phyloP scores from a whole-genome alignment of 92 coral and sea anemone species.

The Zoanthus sociatus region DNA sequence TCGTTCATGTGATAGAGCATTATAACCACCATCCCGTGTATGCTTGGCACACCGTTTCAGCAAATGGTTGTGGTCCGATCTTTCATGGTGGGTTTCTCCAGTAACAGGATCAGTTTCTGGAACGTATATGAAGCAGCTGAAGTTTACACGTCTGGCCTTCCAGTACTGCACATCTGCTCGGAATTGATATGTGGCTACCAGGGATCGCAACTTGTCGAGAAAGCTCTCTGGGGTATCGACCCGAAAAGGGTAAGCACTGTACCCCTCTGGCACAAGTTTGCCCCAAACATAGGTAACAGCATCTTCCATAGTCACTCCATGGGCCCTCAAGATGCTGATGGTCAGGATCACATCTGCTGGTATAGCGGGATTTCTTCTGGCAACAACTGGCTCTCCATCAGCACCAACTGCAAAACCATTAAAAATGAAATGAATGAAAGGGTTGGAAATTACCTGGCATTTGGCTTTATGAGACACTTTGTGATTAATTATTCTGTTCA shows the following conservation, averaged over 20 bases:
- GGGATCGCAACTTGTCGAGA: conserved; percentile 55
- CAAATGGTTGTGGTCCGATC: conserved; percentile 40
- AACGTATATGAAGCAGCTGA: conserved; percentile 1
- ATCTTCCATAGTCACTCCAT: conserved; percentile 12
- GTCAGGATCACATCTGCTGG: conserved; percentile 29
- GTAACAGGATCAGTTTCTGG: conserved; percentile 54
- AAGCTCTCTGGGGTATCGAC: conserved; percentile 61
- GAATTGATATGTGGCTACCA: conserved; percentile 62
- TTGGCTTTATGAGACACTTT: conserved; percentile 1
- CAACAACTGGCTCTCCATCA: conserved; percentile 42
- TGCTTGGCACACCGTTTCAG: conserved; percentile 44
- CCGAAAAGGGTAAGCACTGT: conserved; percentile 60
- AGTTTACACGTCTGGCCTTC: conserved; percentile 27
- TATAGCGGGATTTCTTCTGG: conserved; percentile 33
- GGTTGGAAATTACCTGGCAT: background rate
- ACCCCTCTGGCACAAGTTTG: conserved; percentile 57
- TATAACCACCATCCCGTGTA: conserved; percentile 50
- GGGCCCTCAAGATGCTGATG: conserved; percentile 21
- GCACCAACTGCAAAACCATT: conserved; percentile 30
- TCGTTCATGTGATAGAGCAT: conserved; percentile 13
- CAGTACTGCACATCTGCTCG: conserved; percentile 41
- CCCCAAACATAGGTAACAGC: conserved; percentile 50
- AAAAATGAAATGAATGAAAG: background rate
- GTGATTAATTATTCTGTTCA: conserved; percentile 1
- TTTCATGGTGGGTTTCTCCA: conserved; percentile 45